These are phyloP conservation scores for Malachius bipustulatus DNA, from an alignment of 2,888 invertebrate genomes.

Conservation along the genomic window DNA sequence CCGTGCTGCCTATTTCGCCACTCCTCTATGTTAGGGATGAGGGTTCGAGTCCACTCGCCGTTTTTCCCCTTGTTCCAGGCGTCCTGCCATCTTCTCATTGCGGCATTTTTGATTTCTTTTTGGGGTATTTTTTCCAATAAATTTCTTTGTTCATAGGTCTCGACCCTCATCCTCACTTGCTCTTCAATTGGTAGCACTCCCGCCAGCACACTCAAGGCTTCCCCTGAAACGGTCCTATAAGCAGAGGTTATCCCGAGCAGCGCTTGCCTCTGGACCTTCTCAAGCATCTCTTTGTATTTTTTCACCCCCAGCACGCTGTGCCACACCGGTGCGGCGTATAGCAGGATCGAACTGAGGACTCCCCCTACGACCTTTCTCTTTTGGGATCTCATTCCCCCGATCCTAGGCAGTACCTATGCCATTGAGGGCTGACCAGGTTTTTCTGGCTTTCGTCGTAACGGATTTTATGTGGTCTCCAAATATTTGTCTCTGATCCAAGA, in stretches of 20 bases:
- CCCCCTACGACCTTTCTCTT: not conserved
- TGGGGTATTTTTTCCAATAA: no score
- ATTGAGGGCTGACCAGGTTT: not conserved
- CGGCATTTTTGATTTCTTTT: not conserved
- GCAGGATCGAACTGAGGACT: no score
- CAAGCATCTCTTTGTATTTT: not conserved
- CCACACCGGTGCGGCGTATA: not conserved
- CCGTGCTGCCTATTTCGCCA: not conserved
- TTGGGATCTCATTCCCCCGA: not conserved
- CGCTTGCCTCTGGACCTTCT: no score
- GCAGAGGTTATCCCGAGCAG: no score
- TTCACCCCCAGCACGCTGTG: not conserved
- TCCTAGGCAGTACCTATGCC: not conserved
- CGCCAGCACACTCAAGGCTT: no score
- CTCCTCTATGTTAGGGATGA: not conserved
- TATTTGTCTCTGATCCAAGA: no score
- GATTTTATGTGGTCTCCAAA: slow-evolving; percentile 1
- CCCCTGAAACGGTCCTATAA: no score
- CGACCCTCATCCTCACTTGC: no score
- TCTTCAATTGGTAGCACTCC: no score
- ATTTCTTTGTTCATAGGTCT: no score
- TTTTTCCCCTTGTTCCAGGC: not conserved
- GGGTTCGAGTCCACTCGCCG: not conserved
- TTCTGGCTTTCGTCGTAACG: not conserved
- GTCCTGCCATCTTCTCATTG: not conserved